Evolutionary conservation across 2,888 invertebrate species (phyloP), one percentile per base, ranked within the genome.

Genomic region (Pristionchus entomophagus): DNA sequence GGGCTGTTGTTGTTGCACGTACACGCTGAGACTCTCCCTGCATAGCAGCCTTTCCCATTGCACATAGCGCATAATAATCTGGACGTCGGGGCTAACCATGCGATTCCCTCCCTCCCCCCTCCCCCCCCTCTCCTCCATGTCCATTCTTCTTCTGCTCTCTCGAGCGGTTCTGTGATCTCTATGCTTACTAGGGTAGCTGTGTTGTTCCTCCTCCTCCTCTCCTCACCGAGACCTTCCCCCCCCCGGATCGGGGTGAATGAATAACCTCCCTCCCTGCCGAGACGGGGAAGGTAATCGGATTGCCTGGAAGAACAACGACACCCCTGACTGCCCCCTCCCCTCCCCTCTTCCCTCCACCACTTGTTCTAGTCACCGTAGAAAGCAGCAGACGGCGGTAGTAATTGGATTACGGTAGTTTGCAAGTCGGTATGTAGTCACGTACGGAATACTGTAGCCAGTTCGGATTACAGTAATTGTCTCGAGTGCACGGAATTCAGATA

Each of bases 151-250:
- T n/a, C n/a, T n/a, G n/a, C n/a, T n/a, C n/a, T n/a, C n/a, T n/a
- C n/a, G n/a, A n/a, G 45, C 65, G 35, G 65, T 65, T 65, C 65
- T 65, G 65, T 65, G 65, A 65, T 65, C 65, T 65, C 35, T 65
- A 14, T 45, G 65, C 65, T 65, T 6, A 45, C 45, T 14, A 45
- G 45, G 14, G 45, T 14, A 14, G 45, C 35, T 65, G 35, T 65
- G 35, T 65, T 65, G 19, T 65, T 62, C 17, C 22, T 62, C 62
- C 14, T 12, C 62, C 62, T 32, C 29, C 32, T 29, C 14, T 56
- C n/a, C 56, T 56, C 22, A n/a, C 29, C n/a, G n/a, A n/a, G n/a
- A n/a, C n/a, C n/a, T n/a, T n/a, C 62, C 26, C 62, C 32, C 29
- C 62, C 62, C 56, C 56, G 56, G 56, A 56, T 26, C 22, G 56